Evolutionary conservation across 2,888 invertebrate species (phyloP), one percentile per base, ranked within the genome.

Genomic region (Atherix ibis): DNA sequence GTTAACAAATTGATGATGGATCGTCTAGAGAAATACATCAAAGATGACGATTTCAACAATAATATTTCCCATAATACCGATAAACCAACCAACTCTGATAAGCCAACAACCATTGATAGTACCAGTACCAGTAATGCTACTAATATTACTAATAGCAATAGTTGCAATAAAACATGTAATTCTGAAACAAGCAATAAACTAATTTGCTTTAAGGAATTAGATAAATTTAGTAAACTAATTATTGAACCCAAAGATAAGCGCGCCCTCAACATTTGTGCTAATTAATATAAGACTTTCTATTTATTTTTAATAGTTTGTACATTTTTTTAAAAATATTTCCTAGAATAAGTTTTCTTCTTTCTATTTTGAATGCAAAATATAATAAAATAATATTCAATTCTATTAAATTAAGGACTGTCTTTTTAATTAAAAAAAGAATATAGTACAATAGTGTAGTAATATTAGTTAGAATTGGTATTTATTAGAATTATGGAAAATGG

Each of bases 11-110:
- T 45, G 4, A 37, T 43, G 37, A 37, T 43, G 37, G 41, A 42
- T 26, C 42, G 43, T 31, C 26, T 44, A 22, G 45, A 43, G 24
- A 43, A 45, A 28, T 41, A 42, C 1, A 38, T 35, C 13, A 40
- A 38, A 18, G 35, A 29, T 26, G 46, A 46, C 16, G 43, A 46
- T 35, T 33, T 43, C 19, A 46, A 46, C 17, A 45, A 45, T 34
- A 46, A 45, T 29, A 39, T 24, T 22, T n/a, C n/a, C 16, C 22
- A 34, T 28, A 27, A 27, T n/a, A 26, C 26, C 5, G 13, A 26
- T n/a, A 10, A n/a, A 26, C 12, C 10, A 13, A 26, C 26, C 9
- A 17, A 25, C n/a, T 27, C 6, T 27, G 27, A 6, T n/a, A 4
- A 14, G 18, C 9, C 12, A 8, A 14, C 25, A 17, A 38, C 33